Evolutionary conservation across 2,797 vertebrate species (phyloP).

Genomic region (Neopelma chrysocephalum): DNA sequence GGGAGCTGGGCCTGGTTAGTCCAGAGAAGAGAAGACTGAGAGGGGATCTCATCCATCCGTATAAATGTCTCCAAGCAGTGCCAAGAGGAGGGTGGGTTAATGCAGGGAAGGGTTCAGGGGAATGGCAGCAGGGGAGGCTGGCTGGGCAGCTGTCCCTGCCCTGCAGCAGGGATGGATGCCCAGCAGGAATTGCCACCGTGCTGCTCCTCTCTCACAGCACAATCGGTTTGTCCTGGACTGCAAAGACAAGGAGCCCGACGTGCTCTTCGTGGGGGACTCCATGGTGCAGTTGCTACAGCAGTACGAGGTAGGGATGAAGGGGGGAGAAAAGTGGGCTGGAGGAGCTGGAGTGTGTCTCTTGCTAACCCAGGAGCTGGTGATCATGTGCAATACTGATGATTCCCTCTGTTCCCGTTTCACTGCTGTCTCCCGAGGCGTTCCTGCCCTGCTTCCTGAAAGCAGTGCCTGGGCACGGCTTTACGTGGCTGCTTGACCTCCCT

Average conservation of each 20-base stretch:
- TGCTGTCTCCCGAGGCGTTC: accelerated
- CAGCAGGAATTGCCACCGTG: background rate
- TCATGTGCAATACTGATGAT: accelerated
- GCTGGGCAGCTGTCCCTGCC: background rate
- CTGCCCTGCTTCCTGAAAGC: background rate
- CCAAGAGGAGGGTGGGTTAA: background rate
- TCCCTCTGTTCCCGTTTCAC: background rate
- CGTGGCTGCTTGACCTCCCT: background rate
- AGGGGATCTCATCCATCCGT: background rate
- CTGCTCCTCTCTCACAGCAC: slow-evolving; percentile 79
- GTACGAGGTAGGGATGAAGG: slow-evolving; percentile 80
- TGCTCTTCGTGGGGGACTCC: slow-evolving; percentile 95
- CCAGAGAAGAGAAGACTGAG: background rate
- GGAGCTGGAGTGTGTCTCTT: too few relatives aligned
- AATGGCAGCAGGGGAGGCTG: background rate
- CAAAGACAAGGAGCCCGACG: slow-evolving; percentile 96
- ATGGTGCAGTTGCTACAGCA: slow-evolving; percentile 97
- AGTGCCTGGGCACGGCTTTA: background rate
- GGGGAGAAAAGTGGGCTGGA: background rate
- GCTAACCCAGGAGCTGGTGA: accelerated
- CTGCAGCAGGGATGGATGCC: background rate
- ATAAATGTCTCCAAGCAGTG: background rate
- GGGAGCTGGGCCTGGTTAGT: background rate
- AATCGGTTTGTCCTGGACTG: slow-evolving; percentile 93
- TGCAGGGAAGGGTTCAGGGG: accelerated